These are phyloP conservation scores for Thinocorus orbignyianus DNA, from an alignment of 2,113 vertebrate species.

Conservation along the genomic window DNA sequence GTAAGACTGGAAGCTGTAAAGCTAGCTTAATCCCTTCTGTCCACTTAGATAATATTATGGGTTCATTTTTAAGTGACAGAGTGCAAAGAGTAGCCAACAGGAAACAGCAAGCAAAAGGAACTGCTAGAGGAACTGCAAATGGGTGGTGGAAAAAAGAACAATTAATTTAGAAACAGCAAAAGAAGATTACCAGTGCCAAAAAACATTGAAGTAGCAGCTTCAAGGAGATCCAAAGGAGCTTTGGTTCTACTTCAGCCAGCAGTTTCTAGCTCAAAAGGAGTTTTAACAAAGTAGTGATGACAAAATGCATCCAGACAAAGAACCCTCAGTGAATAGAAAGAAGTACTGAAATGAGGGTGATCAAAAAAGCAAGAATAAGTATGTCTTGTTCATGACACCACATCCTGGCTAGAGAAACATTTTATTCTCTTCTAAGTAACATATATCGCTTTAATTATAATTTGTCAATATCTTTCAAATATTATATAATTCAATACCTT, in stretches of 20 bases:
- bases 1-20: background rate
- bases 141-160: background rate
- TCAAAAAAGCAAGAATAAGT: background rate
- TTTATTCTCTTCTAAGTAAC: background rate
- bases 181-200: background rate
- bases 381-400: background rate
- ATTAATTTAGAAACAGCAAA: constrained; percentile 1
- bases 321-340: background rate
- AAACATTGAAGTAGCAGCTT: background rate
- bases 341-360: background rate
- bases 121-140: background rate
- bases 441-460: background rate
- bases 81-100: background rate
- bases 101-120: background rate
- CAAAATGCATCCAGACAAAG: background rate
- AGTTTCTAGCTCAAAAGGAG: background rate
- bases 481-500: background rate
- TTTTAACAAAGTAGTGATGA: background rate
- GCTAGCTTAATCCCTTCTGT: background rate
- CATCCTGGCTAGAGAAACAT: background rate
- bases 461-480: background rate
- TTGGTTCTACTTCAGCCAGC: background rate
- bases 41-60: background rate
- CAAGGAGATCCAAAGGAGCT: background rate
- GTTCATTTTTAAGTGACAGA: background rate